Evolutionary conservation across 2,888 invertebrate genomes (phyloP).

Genomic region (Lysandra coridon): DNA sequence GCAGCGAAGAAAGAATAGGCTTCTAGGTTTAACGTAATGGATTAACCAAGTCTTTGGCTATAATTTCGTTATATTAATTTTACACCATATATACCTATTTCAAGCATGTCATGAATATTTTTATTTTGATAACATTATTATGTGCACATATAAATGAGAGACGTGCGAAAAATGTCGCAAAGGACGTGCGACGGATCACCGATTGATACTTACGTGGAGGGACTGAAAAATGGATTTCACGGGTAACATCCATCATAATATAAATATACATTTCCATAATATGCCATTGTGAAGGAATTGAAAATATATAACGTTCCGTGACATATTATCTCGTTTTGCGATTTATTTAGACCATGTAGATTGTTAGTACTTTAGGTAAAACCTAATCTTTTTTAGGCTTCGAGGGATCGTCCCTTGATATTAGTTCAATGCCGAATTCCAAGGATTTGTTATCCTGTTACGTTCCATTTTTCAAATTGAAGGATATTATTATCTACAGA

Average conservation of each 20-base stretch:
- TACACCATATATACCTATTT: neutral
- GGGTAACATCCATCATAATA: conserved; percentile 38
- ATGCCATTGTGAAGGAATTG: conserved; percentile 15
- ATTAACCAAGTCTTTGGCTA: too few species aligned
- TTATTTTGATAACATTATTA: neutral
- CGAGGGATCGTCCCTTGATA: neutral
- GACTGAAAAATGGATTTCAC: conserved; percentile 47
- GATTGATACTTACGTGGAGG: conserved; percentile 52
- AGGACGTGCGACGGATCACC: conserved; percentile 56
- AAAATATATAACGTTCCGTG: neutral
- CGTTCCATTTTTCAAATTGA: neutral
- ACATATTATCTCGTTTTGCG: neutral
- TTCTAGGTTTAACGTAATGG: too few species aligned
- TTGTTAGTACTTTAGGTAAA: neutral
- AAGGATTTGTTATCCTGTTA: neutral
- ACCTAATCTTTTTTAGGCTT: neutral
- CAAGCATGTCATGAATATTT: neutral
- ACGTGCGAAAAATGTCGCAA: conserved; percentile 61
- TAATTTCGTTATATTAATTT: too few species aligned
- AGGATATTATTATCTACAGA: neutral
- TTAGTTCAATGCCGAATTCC: neutral
- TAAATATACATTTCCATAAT: conserved; percentile 23
- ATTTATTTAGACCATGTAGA: conserved; percentile 1
- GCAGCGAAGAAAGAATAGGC: too few species aligned
- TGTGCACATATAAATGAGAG: conserved; percentile 46